phyloP scores from a whole-genome alignment of 1,140 invertebrate genomes.

The Brachionus koreanus region DNA sequence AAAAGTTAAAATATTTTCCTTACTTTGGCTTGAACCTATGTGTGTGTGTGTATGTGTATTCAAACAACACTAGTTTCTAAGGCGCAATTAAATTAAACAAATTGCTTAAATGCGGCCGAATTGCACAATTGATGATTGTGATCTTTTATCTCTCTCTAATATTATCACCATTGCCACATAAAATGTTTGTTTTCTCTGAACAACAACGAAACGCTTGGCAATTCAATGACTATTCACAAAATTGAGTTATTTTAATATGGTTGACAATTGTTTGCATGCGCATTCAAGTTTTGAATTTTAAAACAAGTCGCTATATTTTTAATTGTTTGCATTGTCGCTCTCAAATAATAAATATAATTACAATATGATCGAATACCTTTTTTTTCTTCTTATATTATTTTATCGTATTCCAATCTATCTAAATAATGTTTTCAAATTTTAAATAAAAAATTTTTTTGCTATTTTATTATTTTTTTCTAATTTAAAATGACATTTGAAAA shows the following conservation, averaged over 20 bases:
- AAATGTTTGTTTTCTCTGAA: neutral
- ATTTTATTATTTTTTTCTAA: neutral
- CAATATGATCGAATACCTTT: slow-evolving; percentile 3
- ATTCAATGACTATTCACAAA: neutral
- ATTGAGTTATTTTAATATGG: slow-evolving; percentile 37
- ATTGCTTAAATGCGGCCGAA: neutral
- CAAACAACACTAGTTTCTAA: neutral
- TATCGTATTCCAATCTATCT: slow-evolving; percentile 9
- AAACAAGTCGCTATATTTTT: slow-evolving; percentile 22
- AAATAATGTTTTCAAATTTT: neutral
- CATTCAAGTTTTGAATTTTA: neutral
- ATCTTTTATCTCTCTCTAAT: neutral
- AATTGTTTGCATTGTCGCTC: neutral
- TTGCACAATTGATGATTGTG: too few species aligned
- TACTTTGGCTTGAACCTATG: neutral
- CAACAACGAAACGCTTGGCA: neutral
- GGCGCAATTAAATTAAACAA: neutral
- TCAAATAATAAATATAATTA: neutral
- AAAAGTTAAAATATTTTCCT: neutral
- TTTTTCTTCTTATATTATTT: too few species aligned
- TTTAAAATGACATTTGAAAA: neutral
- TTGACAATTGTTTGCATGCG: neutral
- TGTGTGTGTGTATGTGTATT: neutral
- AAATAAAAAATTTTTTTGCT: neutral
- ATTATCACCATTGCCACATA: neutral